Conservation (phyloP, 2,888 invertebrate species). For the Phyto melanocephala region DNA sequence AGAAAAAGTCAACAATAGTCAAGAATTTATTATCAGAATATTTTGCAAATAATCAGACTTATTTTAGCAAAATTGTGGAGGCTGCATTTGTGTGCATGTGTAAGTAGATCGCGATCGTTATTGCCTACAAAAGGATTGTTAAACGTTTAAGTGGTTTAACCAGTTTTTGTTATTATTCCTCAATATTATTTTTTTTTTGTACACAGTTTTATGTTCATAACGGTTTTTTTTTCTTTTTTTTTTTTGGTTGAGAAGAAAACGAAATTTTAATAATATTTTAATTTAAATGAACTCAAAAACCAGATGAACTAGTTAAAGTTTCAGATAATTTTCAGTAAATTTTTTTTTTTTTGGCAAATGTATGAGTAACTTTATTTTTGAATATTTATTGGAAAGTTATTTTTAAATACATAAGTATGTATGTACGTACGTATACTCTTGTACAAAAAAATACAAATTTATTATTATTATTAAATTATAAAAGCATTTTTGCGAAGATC, state of each 20-base stretch:
- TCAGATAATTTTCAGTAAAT: background rate
- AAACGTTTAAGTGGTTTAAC: slow-evolving; percentile 47
- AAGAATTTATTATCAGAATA: no score
- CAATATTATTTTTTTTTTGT: no score
- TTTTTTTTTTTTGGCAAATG: background rate
- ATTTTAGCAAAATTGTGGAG: background rate
- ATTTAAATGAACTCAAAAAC: slow-evolving; percentile 60
- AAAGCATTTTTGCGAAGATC: no score
- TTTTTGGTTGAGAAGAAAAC: no score
- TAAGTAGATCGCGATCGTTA: background rate
- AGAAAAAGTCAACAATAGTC: no score
- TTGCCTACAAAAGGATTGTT: slow-evolving; percentile 41
- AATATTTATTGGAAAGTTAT: slow-evolving; percentile 27
- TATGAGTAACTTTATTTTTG: no score
- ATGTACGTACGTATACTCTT: no score
- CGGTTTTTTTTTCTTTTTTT: slow-evolving; percentile 1
- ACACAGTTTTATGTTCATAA: slow-evolving; percentile 8
- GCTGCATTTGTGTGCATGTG: background rate
- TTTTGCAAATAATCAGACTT: background rate
- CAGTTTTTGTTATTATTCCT: slow-evolving; percentile 38
- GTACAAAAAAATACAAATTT: no score
- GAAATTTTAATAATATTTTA: no score
- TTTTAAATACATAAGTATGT: no score
- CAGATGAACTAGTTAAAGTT: slow-evolving; percentile 50
- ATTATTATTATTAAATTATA: no score